Percentiles rank a stretch among this genome's conserved stretches.
phyloP scores from a whole-genome alignment of 2,888 invertebrate species.

The Seira ritae region DNA sequence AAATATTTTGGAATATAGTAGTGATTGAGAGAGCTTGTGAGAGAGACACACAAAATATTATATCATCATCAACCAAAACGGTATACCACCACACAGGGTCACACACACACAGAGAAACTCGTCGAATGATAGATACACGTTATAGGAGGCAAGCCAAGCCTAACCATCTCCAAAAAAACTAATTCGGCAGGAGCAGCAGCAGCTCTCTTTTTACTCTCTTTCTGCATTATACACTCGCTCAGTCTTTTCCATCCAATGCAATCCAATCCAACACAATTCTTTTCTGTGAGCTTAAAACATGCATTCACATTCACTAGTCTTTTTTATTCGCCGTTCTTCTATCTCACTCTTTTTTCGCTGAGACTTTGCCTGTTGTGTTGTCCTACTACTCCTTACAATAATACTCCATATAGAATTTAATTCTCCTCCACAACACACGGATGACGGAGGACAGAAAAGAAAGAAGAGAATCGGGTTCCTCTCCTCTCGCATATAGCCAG shows the following conservation, averaged over 20 bases:
- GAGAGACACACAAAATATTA: slow-evolving; percentile 10
- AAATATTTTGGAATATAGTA: slow-evolving; percentile 5
- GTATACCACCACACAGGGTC: slow-evolving; percentile 16
- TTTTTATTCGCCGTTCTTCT: background rate
- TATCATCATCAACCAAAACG: slow-evolving; percentile 11
- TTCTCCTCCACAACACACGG: slow-evolving; percentile 42
- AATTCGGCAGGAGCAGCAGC: background rate
- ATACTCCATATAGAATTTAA: slow-evolving; percentile 59
- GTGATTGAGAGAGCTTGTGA: background rate
- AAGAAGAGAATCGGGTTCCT: slow-evolving; percentile 44
- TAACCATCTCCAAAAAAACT: background rate
- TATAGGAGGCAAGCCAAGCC: background rate
- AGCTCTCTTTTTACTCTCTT: background rate
- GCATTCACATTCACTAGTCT: background rate
- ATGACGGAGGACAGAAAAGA: slow-evolving; percentile 58
- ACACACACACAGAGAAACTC: slow-evolving; percentile 7
- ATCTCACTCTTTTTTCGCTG: slow-evolving; percentile 27
- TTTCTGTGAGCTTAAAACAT: slow-evolving; percentile 15
- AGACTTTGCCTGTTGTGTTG: slow-evolving; percentile 8
- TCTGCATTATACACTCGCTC: background rate
- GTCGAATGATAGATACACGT: slow-evolving; percentile 2
- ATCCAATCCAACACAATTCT: slow-evolving; percentile 8
- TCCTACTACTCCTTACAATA: slow-evolving; percentile 5
- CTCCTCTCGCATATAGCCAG: background rate
- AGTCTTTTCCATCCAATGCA: background rate